Percentiles rank a stretch among this genome's conserved stretches.
Evolutionary conservation across 2,797 vertebrate species (phyloP).

Genomic region (Anguilla marmorata): DNA sequence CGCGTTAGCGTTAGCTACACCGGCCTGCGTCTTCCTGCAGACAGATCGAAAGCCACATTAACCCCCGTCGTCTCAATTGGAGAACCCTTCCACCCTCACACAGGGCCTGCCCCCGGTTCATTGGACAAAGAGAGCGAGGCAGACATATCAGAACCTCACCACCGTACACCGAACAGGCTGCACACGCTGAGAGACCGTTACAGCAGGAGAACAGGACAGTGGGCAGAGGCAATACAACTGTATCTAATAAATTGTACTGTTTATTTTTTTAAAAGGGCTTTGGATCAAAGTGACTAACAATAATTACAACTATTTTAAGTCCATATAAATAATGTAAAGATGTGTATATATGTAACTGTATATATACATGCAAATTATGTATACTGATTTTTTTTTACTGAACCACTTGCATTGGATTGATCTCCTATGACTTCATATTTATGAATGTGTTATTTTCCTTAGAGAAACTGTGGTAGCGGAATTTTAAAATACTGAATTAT

Average conservation of each 20-base stretch:
- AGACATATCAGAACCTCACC: constrained; percentile 23
- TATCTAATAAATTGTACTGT: constrained; percentile 62
- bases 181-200: background rate
- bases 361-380: constrained; percentile 58
- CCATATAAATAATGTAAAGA: constrained; percentile 72
- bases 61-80: background rate
- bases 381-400: constrained; percentile 11
- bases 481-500: background rate
- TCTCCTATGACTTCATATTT: constrained; percentile 8
- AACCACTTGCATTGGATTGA: background rate
- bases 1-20: background rate
- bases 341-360: constrained; percentile 63
- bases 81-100: background rate
- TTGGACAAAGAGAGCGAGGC: background rate
- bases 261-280: constrained; percentile 72
- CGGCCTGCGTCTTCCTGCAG: background rate
- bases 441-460: background rate
- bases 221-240: constrained; percentile 53
- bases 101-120: background rate
- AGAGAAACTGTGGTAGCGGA: background rate
- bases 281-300: constrained; percentile 62
- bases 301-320: constrained; percentile 59
- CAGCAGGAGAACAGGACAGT: background rate
- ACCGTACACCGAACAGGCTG: background rate
- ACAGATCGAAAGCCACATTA: background rate